A percentile compares a stretch with the other conserved stretches of the same genome.
phyloP scores from a whole-genome alignment of 1,140 invertebrate genomes.

The Intoshia linei region DNA sequence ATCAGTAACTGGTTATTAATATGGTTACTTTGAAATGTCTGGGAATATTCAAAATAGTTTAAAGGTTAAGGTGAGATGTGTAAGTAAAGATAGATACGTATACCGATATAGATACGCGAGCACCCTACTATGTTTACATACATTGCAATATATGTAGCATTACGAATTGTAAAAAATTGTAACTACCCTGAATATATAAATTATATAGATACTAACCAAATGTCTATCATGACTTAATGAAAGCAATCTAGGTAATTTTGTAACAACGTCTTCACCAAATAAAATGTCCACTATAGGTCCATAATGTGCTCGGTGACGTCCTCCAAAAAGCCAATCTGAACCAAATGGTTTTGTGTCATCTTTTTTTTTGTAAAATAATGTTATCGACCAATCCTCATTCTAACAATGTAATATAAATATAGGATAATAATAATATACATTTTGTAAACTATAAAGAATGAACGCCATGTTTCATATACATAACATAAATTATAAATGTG shows the following conservation, averaged over 20 bases:
- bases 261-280: slow-evolving; percentile 18
- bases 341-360: slow-evolving; percentile 7
- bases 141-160: too few relatives aligned
- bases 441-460: too few relatives aligned
- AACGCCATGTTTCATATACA: neutral
- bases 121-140: too few relatives aligned
- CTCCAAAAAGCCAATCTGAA: too few relatives aligned
- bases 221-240: slow-evolving; percentile 18
- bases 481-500: slow-evolving; percentile 1
- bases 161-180: too few relatives aligned
- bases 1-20: too few relatives aligned
- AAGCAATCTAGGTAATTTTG: slow-evolving; percentile 13
- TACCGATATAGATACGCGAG: too few relatives aligned
- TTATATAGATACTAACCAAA: slow-evolving; percentile 11
- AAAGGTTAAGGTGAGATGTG: neutral
- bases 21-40: too few relatives aligned
- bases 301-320: slow-evolving; percentile 20
- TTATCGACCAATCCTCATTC: slow-evolving; percentile 18
- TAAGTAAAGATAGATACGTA: neutral
- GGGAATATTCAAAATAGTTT: too few relatives aligned
- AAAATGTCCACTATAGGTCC: slow-evolving; percentile 18
- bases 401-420: slow-evolving; percentile 8
- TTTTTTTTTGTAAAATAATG: slow-evolving; percentile 11
- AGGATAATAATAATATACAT: too few relatives aligned
- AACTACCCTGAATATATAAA: too few relatives aligned